A percentile compares a stretch with the other conserved stretches of the same genome.
These are phyloP conservation scores for Calliopsis andreniformis DNA, from an alignment of 1,140 invertebrate species.

Conservation along the genomic window DNA sequence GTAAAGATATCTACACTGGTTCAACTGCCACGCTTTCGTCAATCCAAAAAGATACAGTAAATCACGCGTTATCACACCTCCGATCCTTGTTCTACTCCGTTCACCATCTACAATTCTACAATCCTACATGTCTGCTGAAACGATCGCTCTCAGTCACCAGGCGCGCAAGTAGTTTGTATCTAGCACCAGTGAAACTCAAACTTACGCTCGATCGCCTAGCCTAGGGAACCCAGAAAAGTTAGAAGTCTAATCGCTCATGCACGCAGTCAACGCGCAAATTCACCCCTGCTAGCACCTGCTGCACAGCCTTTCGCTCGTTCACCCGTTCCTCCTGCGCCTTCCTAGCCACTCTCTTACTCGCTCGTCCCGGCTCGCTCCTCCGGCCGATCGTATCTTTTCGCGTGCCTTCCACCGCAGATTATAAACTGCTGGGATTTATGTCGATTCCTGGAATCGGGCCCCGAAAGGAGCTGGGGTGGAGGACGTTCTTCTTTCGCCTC, in stretches of 20 bases:
- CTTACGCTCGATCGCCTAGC: too few species aligned
- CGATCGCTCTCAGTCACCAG: too few species aligned
- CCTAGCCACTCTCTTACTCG: constrained; percentile 25
- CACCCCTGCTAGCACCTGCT: constrained; percentile 71
- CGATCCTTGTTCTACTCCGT: too few species aligned
- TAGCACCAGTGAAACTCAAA: neutral
- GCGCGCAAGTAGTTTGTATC: too few species aligned
- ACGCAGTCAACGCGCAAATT: constrained; percentile 34
- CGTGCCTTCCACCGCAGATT: constrained; percentile 75
- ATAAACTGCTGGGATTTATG: constrained; percentile 79
- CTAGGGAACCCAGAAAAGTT: constrained; percentile 14
- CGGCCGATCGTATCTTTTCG: constrained; percentile 77
- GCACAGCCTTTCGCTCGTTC: constrained; percentile 65
- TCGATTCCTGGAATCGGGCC: constrained; percentile 77
- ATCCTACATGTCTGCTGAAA: too few species aligned
- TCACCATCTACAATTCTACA: too few species aligned
- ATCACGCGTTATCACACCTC: neutral
- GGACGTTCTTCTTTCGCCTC: constrained; percentile 52
- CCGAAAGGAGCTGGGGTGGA: constrained; percentile 39
- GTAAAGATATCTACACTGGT: neutral
- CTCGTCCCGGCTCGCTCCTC: constrained; percentile 58
- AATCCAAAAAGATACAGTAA: neutral
- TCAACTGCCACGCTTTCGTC: neutral
- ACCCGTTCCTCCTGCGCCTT: constrained; percentile 15
- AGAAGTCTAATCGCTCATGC: constrained; percentile 29